Evolutionary conservation across 2,113 vertebrate genomes (phyloP), one percentile per base, ranked within the genome.

Genomic region (Trematomus loennbergii): DNA sequence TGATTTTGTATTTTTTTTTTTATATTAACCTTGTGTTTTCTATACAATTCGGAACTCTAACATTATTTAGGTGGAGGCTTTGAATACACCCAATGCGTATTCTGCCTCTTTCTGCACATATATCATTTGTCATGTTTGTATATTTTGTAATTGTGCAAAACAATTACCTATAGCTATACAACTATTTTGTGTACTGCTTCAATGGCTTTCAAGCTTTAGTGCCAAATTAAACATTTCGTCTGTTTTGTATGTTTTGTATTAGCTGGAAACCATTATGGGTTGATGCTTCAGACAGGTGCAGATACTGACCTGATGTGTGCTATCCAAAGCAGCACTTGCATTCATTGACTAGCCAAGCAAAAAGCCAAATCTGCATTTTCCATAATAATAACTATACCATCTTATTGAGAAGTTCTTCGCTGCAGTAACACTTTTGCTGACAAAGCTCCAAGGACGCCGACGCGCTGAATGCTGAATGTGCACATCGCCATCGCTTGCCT

Each of bases 371-470:
- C 65, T 82, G 79, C 83, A 59, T 86, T 83, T 76, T 89, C 66
- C 72, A 67, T 80, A 79, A 71, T 60, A 71, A 87, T 83, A 84
- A 72, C 77, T 78, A 15, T 70, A 81, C 58, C 72, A 45, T 85
- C 86, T 70, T 58, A 83, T 49, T 61, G 75, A 83, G 78, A 78
- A 75, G 46, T 15, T 89, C 83, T 89, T 87, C 84, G 81, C 82
- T 79, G 65, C 82, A 55, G 67, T 20, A 81, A 15, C 48, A n/a
- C 65, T 84, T 90, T 72, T 86, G 87, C 89, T 87, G 89, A 89
- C 88, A 83, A 87, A 90, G 87, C 90, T 87, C 89, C 84, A 91
- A 91, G 91, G 89, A 86, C 75, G 43, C 78, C 66, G 85, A 80
- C 36, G 78, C 85, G 84, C 82, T 78, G 22, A 60, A 75, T 84